Evolutionary conservation across 2,888 invertebrate species (phyloP).

Genomic region (Allolobophora icterica): DNA sequence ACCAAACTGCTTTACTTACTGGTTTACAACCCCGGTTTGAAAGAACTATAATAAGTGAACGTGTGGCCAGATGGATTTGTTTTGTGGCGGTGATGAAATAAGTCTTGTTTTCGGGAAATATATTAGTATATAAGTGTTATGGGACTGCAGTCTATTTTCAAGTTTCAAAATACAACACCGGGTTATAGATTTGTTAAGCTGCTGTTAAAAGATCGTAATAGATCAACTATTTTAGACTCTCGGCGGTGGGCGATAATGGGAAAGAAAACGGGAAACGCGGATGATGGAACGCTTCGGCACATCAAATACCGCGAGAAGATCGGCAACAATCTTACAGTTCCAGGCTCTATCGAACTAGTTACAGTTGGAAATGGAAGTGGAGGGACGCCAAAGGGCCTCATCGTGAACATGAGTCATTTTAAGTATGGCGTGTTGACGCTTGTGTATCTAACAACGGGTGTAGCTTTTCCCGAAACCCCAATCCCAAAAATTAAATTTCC

Average conservation of each 20-base stretch:
- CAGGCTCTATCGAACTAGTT: constrained; percentile 42
- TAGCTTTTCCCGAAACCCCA: too few relatives aligned
- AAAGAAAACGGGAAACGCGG: constrained; percentile 12
- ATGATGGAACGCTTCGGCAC: constrained; percentile 26
- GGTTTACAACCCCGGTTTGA: not conserved
- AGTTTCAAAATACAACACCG: not conserved
- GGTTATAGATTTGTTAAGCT: constrained; percentile 14
- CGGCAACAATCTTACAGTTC: constrained; percentile 35
- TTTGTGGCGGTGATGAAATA: not conserved
- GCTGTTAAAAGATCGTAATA: not conserved
- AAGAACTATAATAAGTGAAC: not conserved
- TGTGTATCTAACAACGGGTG: too few relatives aligned
- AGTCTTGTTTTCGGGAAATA: not conserved
- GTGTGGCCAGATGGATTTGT: not conserved
- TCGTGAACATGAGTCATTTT: constrained; percentile 43
- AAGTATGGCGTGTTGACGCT: constrained; percentile 37
- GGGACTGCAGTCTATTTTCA: not conserved
- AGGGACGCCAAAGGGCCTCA: constrained; percentile 43
- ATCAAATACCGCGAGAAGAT: constrained; percentile 30
- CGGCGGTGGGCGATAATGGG: constrained; percentile 35
- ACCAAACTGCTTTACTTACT: too few relatives aligned
- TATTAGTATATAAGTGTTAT: not conserved
- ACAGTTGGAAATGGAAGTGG: constrained; percentile 44
- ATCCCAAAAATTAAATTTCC: too few relatives aligned
- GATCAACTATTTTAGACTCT: not conserved